Percentiles rank a stretch among this genome's conserved stretches.
These are phyloP conservation scores for Nestor notabilis DNA, from an alignment of 2,113 vertebrate species.

Conservation along the genomic window DNA sequence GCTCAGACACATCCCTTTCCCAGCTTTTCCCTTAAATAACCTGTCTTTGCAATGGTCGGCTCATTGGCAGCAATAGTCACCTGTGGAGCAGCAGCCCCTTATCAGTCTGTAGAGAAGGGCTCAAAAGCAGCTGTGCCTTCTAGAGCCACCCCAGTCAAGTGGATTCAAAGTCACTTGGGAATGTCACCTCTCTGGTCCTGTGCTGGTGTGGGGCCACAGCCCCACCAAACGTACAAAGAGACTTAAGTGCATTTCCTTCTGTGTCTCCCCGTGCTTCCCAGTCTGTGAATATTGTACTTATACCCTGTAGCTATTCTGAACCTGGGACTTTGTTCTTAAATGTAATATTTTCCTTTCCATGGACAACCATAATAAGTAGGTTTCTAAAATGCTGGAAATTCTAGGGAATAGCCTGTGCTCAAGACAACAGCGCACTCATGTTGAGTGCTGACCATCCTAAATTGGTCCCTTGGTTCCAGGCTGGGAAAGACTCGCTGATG, in stretches of 20 bases:
- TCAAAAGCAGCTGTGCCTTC: not conserved
- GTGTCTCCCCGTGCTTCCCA: not conserved
- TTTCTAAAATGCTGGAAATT: not conserved
- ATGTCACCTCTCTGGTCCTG: not conserved
- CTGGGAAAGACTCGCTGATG: not conserved
- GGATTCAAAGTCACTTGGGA: not conserved
- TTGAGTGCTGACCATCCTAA: not conserved
- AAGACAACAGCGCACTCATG: not conserved
- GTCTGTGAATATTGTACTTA: not conserved
- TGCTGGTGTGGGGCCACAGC: not conserved
- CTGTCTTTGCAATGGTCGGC: not conserved
- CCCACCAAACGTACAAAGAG: not conserved
- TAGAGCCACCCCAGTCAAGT: not conserved
- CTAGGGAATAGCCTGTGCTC: not conserved
- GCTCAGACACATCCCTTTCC: not conserved
- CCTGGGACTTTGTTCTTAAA: not conserved
- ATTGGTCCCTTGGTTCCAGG: rapidly evolving
- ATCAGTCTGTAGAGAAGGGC: not conserved
- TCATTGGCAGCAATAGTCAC: rapidly evolving
- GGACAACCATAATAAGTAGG: not conserved
- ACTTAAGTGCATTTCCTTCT: not conserved
- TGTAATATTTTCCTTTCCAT: not conserved
- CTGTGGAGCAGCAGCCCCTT: not conserved
- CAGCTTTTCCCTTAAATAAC: not conserved
- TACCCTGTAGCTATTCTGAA: not conserved